These are phyloP conservation scores for Machimus atricapillus DNA, from an alignment of 2,888 invertebrate genomes.

Conservation along the genomic window DNA sequence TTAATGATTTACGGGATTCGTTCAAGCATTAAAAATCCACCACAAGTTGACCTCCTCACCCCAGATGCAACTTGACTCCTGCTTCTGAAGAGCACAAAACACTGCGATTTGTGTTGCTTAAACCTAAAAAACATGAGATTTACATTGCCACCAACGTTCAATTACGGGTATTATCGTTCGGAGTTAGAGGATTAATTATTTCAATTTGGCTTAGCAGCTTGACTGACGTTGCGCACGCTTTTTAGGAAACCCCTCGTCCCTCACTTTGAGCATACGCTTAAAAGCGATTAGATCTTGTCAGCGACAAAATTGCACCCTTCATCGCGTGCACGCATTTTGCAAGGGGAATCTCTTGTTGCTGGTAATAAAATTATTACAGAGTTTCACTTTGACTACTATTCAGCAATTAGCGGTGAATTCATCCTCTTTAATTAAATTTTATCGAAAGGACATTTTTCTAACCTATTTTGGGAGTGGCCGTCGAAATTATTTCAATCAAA, in stretches of 20 bases:
- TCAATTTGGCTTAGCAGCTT: conserved; percentile 28
- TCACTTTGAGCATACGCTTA: conserved; percentile 5
- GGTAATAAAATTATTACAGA: conserved; percentile 3
- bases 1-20: neutral
- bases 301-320: neutral
- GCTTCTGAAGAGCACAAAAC: neutral
- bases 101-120: neutral
- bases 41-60: neutral
- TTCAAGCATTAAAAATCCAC: neutral
- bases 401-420: conserved; percentile 15
- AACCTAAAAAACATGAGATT: neutral
- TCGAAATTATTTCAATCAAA: conserved; percentile 3
- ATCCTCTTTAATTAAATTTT: conserved; percentile 24
- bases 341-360: neutral
- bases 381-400: conserved; percentile 3
- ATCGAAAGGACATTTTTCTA: neutral
- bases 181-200: conserved; percentile 22
- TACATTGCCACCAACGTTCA: neutral
- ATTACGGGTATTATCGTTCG: conserved; percentile 6
- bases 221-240: neutral
- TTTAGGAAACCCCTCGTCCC: neutral
- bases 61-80: neutral
- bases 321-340: neutral
- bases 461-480: neutral
- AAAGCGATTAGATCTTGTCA: conserved; percentile 2